Conservation (phyloP, 2,113 vertebrate genomes). For the Cheilinus undulatus region DNA sequence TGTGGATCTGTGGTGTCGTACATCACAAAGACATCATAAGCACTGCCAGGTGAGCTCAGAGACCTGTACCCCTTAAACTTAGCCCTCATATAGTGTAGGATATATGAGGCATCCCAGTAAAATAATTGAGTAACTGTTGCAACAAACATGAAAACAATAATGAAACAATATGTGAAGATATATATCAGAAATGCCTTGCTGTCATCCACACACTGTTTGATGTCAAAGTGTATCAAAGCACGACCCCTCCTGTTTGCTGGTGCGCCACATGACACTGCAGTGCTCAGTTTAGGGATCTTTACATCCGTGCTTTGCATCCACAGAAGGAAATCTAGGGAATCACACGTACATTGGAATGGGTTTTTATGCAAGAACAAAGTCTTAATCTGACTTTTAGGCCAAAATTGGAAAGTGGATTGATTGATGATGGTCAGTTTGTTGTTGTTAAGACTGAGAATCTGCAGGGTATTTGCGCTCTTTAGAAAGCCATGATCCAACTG, state of each 20-base stretch:
- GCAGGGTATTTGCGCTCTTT: slow-evolving; percentile 58
- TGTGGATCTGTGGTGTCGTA: slow-evolving; percentile 83
- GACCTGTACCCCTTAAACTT: slow-evolving; percentile 78
- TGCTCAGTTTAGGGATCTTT: slow-evolving; percentile 77
- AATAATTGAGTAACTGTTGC: slow-evolving; percentile 80
- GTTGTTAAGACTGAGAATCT: slow-evolving; percentile 75
- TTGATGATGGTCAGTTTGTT: slow-evolving; percentile 82
- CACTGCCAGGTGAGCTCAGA: slow-evolving; percentile 55
- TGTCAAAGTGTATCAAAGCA: slow-evolving; percentile 70
- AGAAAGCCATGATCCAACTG: slow-evolving; percentile 75
- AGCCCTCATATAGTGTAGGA: slow-evolving; percentile 76
- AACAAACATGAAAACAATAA: slow-evolving; percentile 69
- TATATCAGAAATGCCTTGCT: slow-evolving; percentile 58
- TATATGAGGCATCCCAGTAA: slow-evolving; percentile 84
- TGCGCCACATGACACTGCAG: slow-evolving; percentile 70
- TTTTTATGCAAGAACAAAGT: slow-evolving; percentile 77
- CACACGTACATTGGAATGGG: slow-evolving; percentile 85
- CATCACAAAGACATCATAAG: slow-evolving; percentile 82
- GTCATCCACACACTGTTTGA: slow-evolving; percentile 73
- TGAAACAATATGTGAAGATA: slow-evolving; percentile 67
- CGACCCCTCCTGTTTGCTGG: slow-evolving; percentile 55
- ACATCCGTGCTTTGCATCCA: slow-evolving; percentile 74
- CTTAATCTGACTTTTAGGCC: slow-evolving; percentile 51
- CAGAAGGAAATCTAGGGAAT: slow-evolving; percentile 76
- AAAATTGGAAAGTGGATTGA: slow-evolving; percentile 59